Conservation (phyloP, 1,140 invertebrate genomes). For the Drosophila azteca region DNA sequence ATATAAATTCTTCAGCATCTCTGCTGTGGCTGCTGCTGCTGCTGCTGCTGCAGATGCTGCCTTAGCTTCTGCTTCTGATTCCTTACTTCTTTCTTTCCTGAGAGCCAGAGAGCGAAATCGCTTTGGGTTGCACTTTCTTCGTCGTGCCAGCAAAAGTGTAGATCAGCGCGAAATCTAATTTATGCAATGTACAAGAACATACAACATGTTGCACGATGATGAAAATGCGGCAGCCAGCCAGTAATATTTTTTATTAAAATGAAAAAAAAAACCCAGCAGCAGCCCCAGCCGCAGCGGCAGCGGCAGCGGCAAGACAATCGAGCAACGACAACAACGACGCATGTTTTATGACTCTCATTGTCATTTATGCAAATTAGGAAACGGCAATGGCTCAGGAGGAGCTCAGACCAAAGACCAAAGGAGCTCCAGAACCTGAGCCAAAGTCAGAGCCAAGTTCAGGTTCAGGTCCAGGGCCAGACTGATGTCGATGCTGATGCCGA, state of each 20-base stretch:
- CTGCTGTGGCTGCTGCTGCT: slow-evolving; percentile 2
- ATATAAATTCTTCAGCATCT: slow-evolving; percentile 74
- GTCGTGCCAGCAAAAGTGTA: slow-evolving; percentile 74
- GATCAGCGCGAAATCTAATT: slow-evolving; percentile 80
- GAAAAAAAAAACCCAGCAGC: slow-evolving; percentile 3
- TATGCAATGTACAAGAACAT: slow-evolving; percentile 68
- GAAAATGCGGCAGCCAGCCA: slow-evolving; percentile 58
- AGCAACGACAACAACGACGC: slow-evolving; percentile 76
- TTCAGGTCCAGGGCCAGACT: slow-evolving; percentile 16
- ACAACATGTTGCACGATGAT: slow-evolving; percentile 79
- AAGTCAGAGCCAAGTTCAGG: slow-evolving; percentile 7
- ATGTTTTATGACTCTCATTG: slow-evolving; percentile 83
- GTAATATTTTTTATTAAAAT: slow-evolving; percentile 74
- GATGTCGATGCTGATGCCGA: slow-evolving; percentile 2
- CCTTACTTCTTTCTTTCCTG: slow-evolving; percentile 32
- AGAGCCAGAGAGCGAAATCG: slow-evolving; percentile 52
- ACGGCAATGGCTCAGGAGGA: slow-evolving; percentile 46
- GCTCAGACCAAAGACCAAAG: slow-evolving; percentile 9
- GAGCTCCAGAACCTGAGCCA: slow-evolving; percentile 33
- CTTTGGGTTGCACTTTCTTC: slow-evolving; percentile 78
- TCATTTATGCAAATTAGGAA: slow-evolving; percentile 83
- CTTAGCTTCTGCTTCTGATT: slow-evolving; percentile 11
- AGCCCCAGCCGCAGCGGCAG: background rate
- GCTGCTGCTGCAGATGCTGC: slow-evolving; percentile 11
- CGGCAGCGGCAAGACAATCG: slow-evolving; percentile 55